Percentiles rank a stretch among this genome's conserved stretches.
These are phyloP conservation scores for Monochamus alternatus DNA, from an alignment of 2,888 invertebrate species.

Conservation along the genomic window DNA sequence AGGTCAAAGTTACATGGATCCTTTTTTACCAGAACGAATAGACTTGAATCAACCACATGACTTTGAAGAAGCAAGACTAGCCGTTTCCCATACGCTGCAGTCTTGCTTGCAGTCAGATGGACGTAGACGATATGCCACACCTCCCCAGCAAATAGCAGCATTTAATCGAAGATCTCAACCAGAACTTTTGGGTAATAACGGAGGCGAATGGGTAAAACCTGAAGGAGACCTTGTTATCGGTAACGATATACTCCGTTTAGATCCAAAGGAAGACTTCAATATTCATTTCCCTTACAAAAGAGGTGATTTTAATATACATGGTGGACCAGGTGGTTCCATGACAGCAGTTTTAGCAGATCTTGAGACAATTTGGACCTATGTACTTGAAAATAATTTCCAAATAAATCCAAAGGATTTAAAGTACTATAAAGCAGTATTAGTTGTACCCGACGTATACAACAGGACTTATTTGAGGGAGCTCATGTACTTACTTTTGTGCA, in stretches of 20 bases:
- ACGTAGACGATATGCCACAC: slow-evolving; percentile 85
- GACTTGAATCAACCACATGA: slow-evolving; percentile 81
- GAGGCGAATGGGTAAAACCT: slow-evolving; percentile 77
- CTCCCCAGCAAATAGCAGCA: slow-evolving; percentile 91
- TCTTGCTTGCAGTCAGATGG: slow-evolving; percentile 90
- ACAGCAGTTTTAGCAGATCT: slow-evolving; percentile 88
- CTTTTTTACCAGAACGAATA: slow-evolving; percentile 78
- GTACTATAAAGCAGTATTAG: slow-evolving; percentile 88
- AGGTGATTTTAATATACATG: slow-evolving; percentile 91
- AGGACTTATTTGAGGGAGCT: slow-evolving; percentile 89
- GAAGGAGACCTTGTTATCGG: slow-evolving; percentile 82
- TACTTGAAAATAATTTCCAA: slow-evolving; percentile 83
- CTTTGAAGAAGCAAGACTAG: slow-evolving; percentile 87
- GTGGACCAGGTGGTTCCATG: slow-evolving; percentile 88
- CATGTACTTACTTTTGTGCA: slow-evolving; percentile 84
- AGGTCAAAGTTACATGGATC: slow-evolving; percentile 61
- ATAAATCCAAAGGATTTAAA: slow-evolving; percentile 81
- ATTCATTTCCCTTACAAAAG: slow-evolving; percentile 92
- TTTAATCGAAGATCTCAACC: slow-evolving; percentile 87
- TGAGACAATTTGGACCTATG: slow-evolving; percentile 90
- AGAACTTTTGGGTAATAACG: slow-evolving; percentile 76
- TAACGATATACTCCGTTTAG: slow-evolving; percentile 81
- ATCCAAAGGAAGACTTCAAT: slow-evolving; percentile 83
- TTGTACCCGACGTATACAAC: slow-evolving; percentile 93
- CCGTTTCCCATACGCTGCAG: slow-evolving; percentile 90